Base-by-base conservation (phyloP, 2,113 vertebrate genomes). In the Vulpes lagopus region DNA sequence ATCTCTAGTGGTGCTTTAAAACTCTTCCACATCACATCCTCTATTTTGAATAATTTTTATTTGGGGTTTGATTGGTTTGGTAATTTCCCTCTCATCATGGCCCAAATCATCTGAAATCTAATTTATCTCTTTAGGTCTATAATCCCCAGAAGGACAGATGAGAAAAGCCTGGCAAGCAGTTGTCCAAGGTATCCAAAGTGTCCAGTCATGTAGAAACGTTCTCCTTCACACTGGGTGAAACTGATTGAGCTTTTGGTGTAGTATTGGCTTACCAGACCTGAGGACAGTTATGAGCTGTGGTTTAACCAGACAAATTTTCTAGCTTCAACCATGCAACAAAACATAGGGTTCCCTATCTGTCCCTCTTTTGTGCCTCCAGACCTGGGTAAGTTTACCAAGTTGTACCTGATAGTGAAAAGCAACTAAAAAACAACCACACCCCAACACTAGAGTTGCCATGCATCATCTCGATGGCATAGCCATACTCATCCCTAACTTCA, bases 51-150 rank as follows among this genome's bases (percentile, higher is more conserved):
- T 89, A 93, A 38, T 53, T 92, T 84, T 43, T 92, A 88, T 91
- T 25, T 78, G 17, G 53, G 19, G 5, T 25, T 9, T 79, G 64
- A 83, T 3, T n/a, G 5, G n/a, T 59, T 87, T 78, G 20, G 67
- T 62, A 67, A n/a, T 90, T 84, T 60, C 23, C 17, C 16, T 94
- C 19, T 55, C 35, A 78, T 30, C 15, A 27, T 38, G 19, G 23
- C 35, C 80, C 82, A 94, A 53, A 94, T 84, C 94, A 93, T 73
- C 92, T 82, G 27, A 97, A 96, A 95, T 43, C 32, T 12, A 35
- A 80, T 3, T 84, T 69, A 30, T 35, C 17, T 76, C 32, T 51
- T 20, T 57, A 67, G 38, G 35, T 82, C 78, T 82, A 22, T 25
- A n/a, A 49, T 53, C 89, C 74, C 51, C 35, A 27, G 20, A 57